Evolutionary conservation across 2,797 vertebrate genomes (phyloP).

Genomic region (Gila robusta): DNA sequence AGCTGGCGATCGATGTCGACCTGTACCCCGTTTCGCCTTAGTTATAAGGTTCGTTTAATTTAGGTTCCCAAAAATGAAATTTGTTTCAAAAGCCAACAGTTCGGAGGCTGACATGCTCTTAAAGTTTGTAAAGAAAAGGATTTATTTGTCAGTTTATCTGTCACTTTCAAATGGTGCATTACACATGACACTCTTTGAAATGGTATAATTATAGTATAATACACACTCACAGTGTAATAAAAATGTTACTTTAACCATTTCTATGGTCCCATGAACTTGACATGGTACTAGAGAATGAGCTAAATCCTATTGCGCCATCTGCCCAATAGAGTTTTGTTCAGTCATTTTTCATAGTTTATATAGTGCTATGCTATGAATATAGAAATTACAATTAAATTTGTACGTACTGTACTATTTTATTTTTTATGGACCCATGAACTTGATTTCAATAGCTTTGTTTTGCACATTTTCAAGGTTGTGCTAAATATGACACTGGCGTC

Average conservation of each 20-base stretch:
- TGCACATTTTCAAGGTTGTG: neutral
- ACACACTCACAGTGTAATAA: neutral
- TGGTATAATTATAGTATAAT: neutral
- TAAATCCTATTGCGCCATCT: neutral
- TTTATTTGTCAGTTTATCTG: neutral
- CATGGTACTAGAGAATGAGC: neutral
- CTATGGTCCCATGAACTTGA: neutral
- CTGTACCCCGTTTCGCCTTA: constrained; percentile 13
- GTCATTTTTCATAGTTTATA: neutral
- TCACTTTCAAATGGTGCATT: too few relatives aligned
- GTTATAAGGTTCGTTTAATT: constrained; percentile 63
- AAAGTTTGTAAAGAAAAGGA: neutral
- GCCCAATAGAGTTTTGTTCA: neutral
- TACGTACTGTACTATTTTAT: neutral
- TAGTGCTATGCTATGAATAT: neutral
- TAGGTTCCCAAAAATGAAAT: neutral
- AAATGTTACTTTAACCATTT: neutral
- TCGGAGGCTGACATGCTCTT: neutral
- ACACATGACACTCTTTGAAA: too few relatives aligned
- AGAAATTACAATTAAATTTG: neutral
- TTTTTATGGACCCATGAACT: neutral
- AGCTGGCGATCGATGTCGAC: constrained; percentile 34
- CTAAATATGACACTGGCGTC: neutral
- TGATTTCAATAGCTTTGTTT: neutral
- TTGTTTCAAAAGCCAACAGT: neutral